These are phyloP conservation scores for Butorides virescens DNA, from an alignment of 2,113 vertebrate genomes.

Conservation along the genomic window DNA sequence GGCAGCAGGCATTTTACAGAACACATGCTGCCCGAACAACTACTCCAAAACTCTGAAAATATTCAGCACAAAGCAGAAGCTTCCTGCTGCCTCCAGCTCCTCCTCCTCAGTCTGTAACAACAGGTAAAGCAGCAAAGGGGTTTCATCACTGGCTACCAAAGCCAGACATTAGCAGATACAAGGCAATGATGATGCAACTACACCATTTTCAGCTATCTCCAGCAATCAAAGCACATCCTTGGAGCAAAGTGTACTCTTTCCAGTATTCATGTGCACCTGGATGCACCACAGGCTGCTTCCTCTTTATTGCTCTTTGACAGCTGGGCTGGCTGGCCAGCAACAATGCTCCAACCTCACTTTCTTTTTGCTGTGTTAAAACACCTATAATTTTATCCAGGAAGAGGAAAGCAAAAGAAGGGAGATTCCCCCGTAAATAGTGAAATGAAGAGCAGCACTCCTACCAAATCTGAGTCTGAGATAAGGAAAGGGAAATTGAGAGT, in stretches of 20 bases:
- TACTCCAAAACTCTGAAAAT: background rate
- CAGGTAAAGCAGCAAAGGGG: background rate
- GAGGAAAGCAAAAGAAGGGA: background rate
- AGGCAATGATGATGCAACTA: background rate
- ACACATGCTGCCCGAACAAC: background rate
- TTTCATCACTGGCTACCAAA: background rate
- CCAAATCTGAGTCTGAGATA: background rate
- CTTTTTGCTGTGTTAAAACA: background rate
- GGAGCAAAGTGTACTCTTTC: background rate
- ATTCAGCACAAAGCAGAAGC: background rate
- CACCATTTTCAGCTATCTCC: background rate
- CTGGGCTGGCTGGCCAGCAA: background rate
- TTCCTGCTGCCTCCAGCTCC: background rate
- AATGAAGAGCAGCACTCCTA: background rate
- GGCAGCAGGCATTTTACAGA: background rate
- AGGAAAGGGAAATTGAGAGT: background rate
- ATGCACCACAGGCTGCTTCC: background rate
- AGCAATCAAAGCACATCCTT: background rate
- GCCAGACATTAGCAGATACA: background rate
- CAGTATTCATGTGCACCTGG: background rate
- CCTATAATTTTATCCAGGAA: background rate
- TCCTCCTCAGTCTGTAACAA: background rate
- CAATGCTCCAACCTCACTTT: background rate
- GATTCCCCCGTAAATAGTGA: background rate
- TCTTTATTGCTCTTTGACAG: background rate